phyloP scores from a whole-genome alignment of 2,888 invertebrate species.

The Metacarcinus magister region DNA sequence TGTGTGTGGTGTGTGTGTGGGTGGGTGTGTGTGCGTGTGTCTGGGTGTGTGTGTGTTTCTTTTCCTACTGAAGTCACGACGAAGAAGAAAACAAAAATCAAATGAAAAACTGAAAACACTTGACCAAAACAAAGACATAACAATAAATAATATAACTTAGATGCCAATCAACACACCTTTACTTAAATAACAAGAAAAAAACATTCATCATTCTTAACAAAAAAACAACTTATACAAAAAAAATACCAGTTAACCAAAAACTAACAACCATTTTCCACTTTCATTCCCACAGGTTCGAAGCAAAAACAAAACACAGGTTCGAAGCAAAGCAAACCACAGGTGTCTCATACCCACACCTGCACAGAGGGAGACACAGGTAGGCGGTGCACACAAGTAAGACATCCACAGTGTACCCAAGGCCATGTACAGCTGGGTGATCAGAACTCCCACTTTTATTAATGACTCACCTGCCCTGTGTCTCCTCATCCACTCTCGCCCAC shows the following conservation, averaged over 20 bases:
- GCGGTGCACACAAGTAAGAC: background rate
- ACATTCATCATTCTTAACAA: too few relatives aligned
- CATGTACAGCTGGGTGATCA: background rate
- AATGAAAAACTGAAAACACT: background rate
- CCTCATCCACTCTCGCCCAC: background rate
- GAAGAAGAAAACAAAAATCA: background rate
- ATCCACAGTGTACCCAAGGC: background rate
- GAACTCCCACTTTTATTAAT: background rate
- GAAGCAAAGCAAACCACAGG: too few relatives aligned
- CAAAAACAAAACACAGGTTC: too few relatives aligned
- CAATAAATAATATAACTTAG: background rate
- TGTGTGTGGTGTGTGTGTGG: slow-evolving; percentile 27
- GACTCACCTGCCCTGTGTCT: background rate
- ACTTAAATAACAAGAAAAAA: background rate
- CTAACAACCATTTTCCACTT: background rate
- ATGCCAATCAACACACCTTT: background rate
- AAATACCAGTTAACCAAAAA: too few relatives aligned
- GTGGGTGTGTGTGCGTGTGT: background rate
- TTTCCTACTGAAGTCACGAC: slow-evolving; percentile 26
- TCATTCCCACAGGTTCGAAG: background rate
- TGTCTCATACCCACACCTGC: background rate
- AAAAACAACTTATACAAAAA: too few relatives aligned
- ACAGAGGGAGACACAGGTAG: too few relatives aligned
- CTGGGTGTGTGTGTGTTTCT: background rate
- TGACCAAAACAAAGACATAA: background rate